A percentile compares a stretch with the other conserved stretches of the same genome.
Conservation (phyloP, 35 echinoderm and acorn worm genomes). For the Heliocidaris tuberculata region DNA sequence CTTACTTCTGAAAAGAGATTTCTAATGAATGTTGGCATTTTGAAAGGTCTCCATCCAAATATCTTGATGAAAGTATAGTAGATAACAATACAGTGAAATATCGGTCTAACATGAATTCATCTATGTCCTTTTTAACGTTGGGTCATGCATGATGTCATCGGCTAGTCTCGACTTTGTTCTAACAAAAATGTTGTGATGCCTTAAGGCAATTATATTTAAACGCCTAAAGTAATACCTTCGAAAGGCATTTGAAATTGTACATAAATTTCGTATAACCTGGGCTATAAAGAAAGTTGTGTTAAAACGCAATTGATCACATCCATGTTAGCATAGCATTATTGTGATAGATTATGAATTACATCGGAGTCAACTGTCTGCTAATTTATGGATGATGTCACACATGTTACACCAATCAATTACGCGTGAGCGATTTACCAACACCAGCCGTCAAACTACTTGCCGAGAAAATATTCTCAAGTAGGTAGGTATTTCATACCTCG, state of each 20-base stretch:
- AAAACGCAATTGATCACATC: no score
- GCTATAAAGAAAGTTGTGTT: no score
- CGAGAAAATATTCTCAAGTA: neutral
- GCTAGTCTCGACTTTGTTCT: no score
- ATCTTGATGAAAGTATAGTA: neutral
- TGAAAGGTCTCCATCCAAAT: neutral
- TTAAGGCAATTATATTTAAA: no score
- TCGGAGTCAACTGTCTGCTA: neutral
- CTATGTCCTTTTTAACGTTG: neutral
- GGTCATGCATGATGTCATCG: neutral
- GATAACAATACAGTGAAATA: neutral
- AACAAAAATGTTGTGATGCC: no score
- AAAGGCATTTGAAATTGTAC: no score
- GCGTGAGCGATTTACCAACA: neutral
- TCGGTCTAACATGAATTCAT: neutral
- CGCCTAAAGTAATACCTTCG: no score
- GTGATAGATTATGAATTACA: neutral
- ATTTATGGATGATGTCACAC: neutral
- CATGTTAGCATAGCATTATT: neutral
- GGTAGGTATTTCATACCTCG: neutral
- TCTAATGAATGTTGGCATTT: neutral
- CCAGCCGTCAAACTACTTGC: neutral
- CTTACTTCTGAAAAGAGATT: neutral
- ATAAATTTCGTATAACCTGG: no score
- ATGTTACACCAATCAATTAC: neutral